phyloP scores from a whole-genome alignment of 2,797 vertebrate species.

The Tokudaia muenninki region DNA sequence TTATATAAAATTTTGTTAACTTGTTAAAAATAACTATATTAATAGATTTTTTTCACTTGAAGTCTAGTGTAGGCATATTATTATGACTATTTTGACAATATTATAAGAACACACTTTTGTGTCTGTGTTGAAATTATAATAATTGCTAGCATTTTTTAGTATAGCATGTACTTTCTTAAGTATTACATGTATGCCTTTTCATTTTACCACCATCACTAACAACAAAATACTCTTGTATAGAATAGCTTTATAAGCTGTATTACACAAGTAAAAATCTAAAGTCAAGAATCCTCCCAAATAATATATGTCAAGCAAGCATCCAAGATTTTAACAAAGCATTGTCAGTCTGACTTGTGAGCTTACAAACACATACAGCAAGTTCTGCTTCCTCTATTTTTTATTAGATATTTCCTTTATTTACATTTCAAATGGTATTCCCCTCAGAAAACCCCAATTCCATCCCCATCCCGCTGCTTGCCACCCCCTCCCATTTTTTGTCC shows the following conservation, averaged over 20 bases:
- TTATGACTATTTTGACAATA: slow-evolving; percentile 16
- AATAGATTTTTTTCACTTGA: neutral
- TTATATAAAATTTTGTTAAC: neutral
- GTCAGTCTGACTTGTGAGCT: neutral
- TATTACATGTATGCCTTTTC: neutral
- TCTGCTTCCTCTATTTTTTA: neutral
- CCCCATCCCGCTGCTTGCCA: too few relatives aligned
- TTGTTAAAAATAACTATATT: neutral
- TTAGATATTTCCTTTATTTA: too few relatives aligned
- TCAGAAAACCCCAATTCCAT: too few relatives aligned
- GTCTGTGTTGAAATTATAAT: neutral
- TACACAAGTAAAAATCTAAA: neutral
- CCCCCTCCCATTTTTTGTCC: too few relatives aligned
- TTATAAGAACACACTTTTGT: neutral
- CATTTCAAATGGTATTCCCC: too few relatives aligned
- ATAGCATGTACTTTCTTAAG: neutral
- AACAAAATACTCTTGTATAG: neutral
- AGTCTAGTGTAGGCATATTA: neutral
- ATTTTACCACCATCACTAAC: neutral
- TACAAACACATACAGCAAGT: neutral
- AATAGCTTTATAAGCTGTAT: neutral
- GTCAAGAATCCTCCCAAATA: neutral
- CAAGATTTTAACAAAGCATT: neutral
- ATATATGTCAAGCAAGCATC: neutral
- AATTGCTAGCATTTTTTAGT: neutral